A percentile compares a stretch with the other conserved stretches of the same genome.
These are phyloP conservation scores for Chaetodon trifascialis DNA, from an alignment of 2,113 vertebrate species.

Conservation along the genomic window DNA sequence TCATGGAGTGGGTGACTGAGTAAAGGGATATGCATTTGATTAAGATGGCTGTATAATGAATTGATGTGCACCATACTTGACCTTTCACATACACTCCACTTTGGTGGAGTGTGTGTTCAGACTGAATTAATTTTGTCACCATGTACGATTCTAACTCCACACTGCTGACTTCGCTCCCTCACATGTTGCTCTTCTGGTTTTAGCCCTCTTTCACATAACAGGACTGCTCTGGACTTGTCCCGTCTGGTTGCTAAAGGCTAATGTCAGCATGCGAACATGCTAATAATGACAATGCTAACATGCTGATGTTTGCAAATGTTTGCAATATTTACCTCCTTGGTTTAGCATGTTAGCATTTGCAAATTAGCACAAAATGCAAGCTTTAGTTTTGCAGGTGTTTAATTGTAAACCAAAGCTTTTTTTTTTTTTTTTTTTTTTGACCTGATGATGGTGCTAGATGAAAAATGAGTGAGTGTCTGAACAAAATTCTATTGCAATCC, in stretches of 20 bases:
- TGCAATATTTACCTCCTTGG: neutral
- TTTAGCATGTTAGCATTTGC: neutral
- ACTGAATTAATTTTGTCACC: conserved; percentile 34
- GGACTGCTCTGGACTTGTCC: too few species aligned
- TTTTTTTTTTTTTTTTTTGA: too few species aligned
- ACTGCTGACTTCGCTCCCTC: neutral
- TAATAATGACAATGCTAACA: neutral
- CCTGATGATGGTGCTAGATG: too few species aligned
- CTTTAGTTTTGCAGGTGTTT: too few species aligned
- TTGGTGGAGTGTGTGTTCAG: conserved; percentile 17
- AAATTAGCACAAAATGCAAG: neutral
- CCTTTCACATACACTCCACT: conserved; percentile 52
- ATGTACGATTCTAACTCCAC: conserved; percentile 10
- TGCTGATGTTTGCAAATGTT: neutral
- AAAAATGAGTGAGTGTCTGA: too few species aligned
- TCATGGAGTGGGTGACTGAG: conserved; percentile 37
- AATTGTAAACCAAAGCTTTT: too few species aligned
- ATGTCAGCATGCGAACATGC: too few species aligned
- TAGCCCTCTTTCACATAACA: neutral
- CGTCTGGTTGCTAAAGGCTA: neutral
- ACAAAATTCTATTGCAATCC: neutral
- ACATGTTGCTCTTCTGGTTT: neutral
- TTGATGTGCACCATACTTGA: conserved; percentile 53
- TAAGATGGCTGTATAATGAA: conserved; percentile 59
- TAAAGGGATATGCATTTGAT: conserved; percentile 55